Base-by-base conservation (phyloP, 2,113 vertebrate species). In the Sinosuthora webbiana region DNA sequence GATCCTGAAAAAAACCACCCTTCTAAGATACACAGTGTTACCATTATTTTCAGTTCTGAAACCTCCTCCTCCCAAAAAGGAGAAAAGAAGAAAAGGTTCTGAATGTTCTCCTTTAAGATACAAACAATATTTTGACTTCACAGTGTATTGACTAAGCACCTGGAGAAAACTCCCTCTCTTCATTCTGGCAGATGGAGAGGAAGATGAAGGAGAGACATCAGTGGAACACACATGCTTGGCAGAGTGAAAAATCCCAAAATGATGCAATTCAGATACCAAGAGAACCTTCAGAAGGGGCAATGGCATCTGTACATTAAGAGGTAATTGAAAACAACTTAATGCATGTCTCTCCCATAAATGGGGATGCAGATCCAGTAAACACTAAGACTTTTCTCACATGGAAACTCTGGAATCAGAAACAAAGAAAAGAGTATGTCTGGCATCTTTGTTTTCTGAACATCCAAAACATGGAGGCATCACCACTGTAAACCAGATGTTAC, bases 151-250 rank as follows among this genome's bases (percentile, higher is more conserved):
- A 74, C 22, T 15, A 49, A 55, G 7, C 3, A 8, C 7, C 37
- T 1, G 7, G 27, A 74, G 20, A 52, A 60, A 65, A 82, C 5
- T n/a, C 35, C 39, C 21, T 50, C 41, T 81, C 47, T 52, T 37
- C 47, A 7, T 30, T 76, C 33, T 50, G 44, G 52, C 19, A 50
- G 14, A 56, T 13, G 25, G 3, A 15, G 52, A 39, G 33, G 9
- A 77, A 31, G 6, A 81, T 9, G 17, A 10, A 77, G 14, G 24
- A 65, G 18, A 81, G 39, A 5, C 5, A 67, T 13, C 41, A 84
- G 23, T 5, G 4, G 12, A 67, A 67, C 24, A 42, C 10, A 35
- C 2, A 4, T 1, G 4, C n/a, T 22, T 2, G 0, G 31, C 21
- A 63, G 13, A 60, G 6, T 37, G 7, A 70, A 83, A 6, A 3